A percentile compares a stretch with the other conserved stretches of the same genome.
Evolutionary conservation across 2,888 invertebrate genomes (phyloP).

Genomic region (Smittia sp.): DNA sequence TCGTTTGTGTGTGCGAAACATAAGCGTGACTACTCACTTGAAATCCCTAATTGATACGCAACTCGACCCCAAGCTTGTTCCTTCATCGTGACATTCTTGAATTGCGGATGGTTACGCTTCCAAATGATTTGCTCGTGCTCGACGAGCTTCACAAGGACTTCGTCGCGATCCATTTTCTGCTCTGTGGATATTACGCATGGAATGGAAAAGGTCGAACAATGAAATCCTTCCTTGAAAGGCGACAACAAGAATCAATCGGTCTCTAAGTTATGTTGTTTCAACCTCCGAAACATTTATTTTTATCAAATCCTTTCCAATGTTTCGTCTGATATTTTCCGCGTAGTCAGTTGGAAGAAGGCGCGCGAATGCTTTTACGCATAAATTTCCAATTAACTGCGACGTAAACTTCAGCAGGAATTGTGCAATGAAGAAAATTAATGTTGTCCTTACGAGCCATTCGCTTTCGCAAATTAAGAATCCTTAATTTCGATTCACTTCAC

Average conservation of each 20-base stretch:
- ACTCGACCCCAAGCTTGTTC: conserved; percentile 36
- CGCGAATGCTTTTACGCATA: conserved; percentile 20
- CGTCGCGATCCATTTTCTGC: conserved; percentile 38
- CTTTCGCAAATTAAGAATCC: neutral
- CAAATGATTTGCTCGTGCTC: conserved; percentile 34
- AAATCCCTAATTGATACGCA: conserved; percentile 38
- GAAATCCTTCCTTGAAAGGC: neutral
- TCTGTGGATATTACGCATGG: neutral
- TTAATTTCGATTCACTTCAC: neutral
- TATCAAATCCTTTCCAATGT: too few relatives aligned
- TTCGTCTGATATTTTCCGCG: too few relatives aligned
- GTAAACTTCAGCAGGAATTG: neutral
- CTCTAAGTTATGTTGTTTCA: too few relatives aligned
- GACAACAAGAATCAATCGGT: neutral
- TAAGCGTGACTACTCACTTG: conserved; percentile 36
- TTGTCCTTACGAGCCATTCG: neutral
- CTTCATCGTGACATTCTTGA: conserved; percentile 33
- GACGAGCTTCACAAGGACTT: conserved; percentile 33
- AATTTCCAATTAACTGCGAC: conserved; percentile 33
- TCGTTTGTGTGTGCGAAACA: neutral
- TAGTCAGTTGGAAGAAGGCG: too few relatives aligned
- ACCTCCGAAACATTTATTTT: too few relatives aligned
- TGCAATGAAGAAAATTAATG: neutral
- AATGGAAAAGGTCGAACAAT: neutral
- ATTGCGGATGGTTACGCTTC: conserved; percentile 40